Base-by-base conservation (phyloP, 2,797 vertebrate genomes). In the Carapus acus region DNA sequence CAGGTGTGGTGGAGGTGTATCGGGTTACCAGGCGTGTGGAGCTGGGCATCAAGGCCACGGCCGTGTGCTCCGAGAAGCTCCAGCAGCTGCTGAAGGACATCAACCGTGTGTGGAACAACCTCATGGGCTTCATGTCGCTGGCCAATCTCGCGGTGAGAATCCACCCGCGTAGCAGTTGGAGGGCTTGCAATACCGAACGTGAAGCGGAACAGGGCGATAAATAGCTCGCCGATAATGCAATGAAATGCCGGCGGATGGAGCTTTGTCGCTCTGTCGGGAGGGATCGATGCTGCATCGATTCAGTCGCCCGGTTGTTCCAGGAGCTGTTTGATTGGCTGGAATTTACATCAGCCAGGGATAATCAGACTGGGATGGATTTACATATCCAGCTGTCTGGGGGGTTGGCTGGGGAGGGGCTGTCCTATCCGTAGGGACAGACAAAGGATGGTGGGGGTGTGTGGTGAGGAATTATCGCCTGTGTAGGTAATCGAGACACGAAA, bases 1-100 rank as follows among this genome's bases (percentile, higher is more conserved):
- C 86, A 98, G 96, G 96, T 39, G 95, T 98, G 54, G 94, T 99
- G 50, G 96, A 99, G 69, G 95, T 99, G 50, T 99, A 98, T 67
- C 89, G 96, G 0, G 94, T 99, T 6, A 91, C 91, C 6, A 92
- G 91, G 54, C 92, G 96, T 1, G 94, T 99, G 57, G 96, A 99
- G 69, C 83, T 98, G 79, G 96, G 95, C 48, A 92, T 99, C 82
- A 99, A 98, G 82, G 94, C 96, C 0, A 97, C 94, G 0, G 96
- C 96, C 0, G 95, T 99, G 33, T 97, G 96, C 62, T 97, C 93
- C 0, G 93, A 97, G 84, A 96, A 94, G 63, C 94, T 99, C 23
- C 96, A 99, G 76, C 87, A 91, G 76, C 80, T 95, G 65, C 83
- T 99, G 67, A 98, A 96, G 83, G 94, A 98, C 80, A 92, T 98